Conservation (phyloP, 2,888 invertebrate genomes). For the Eupithecia insigniata region DNA sequence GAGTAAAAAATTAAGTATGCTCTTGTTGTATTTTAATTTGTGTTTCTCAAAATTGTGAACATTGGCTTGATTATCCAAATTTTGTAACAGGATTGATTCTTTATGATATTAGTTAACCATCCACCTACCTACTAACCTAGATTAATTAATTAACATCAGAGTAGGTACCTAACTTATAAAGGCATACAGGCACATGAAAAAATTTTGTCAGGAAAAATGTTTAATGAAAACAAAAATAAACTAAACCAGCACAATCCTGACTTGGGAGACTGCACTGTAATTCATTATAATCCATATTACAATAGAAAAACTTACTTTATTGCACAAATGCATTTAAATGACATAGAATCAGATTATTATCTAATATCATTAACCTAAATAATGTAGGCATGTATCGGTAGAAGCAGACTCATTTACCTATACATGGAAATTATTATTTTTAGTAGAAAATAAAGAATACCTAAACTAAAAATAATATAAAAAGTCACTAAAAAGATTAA, state of each 20-base stretch:
- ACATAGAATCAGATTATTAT: constrained; percentile 1
- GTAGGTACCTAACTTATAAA: not conserved
- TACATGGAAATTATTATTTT: not conserved
- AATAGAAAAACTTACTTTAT: not conserved
- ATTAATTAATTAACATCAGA: not conserved
- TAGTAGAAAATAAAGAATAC: not conserved
- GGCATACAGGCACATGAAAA: not conserved
- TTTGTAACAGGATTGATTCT: not conserved
- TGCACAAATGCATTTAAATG: constrained; percentile 4
- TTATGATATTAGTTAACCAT: not conserved
- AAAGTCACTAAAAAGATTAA: not conserved
- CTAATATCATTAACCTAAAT: not conserved
- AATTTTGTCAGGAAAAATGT: not conserved
- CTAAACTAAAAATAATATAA: not conserved
- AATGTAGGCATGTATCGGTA: not conserved
- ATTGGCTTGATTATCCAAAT: not conserved
- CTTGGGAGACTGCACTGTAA: not conserved
- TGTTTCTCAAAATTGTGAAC: not conserved
- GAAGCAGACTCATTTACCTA: not conserved
- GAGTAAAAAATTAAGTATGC: constrained; percentile 48
- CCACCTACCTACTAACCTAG: not conserved
- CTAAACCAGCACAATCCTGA: constrained; percentile 1
- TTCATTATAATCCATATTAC: not conserved
- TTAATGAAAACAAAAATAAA: not conserved
- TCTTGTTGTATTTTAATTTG: constrained; percentile 19